Evolutionary conservation across 2,797 vertebrate species (phyloP).

Genomic region (Falco peregrinus): DNA sequence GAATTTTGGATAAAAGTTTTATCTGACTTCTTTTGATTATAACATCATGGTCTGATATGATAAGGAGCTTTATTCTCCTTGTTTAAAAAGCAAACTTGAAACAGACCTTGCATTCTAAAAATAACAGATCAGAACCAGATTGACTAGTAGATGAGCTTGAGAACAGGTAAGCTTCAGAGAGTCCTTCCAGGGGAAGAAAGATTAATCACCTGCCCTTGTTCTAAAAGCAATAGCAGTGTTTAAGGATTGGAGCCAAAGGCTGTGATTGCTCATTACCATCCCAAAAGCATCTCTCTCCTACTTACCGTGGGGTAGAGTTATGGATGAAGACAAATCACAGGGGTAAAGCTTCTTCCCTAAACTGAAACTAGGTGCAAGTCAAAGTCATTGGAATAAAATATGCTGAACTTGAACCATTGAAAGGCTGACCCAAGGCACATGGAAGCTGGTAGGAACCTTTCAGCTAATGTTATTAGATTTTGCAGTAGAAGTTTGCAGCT

Average conservation of each 20-base stretch:
- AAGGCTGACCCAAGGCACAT: background rate
- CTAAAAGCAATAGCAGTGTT: background rate
- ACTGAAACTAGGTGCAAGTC: background rate
- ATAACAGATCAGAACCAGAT: background rate
- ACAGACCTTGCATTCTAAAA: background rate
- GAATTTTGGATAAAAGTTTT: background rate
- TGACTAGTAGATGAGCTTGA: background rate
- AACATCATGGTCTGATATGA: background rate
- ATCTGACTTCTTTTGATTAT: background rate
- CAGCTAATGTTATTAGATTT: background rate
- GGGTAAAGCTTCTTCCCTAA: background rate
- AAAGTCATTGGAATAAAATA: background rate
- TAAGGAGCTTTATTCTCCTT: background rate
- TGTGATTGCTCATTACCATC: background rate
- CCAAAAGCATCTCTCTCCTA: background rate
- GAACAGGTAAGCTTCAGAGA: background rate
- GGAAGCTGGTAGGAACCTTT: background rate
- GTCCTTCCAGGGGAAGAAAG: background rate
- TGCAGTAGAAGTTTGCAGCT: background rate
- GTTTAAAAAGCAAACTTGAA: background rate
- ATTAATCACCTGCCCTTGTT: background rate
- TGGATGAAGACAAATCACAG: background rate
- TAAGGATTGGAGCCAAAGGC: background rate
- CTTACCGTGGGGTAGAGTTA: background rate
- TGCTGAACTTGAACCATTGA: background rate